A percentile compares a stretch with the other conserved stretches of the same genome.
Evolutionary conservation across 2,113 vertebrate species (phyloP).

Genomic region (Ailuropoda melanoleuca): DNA sequence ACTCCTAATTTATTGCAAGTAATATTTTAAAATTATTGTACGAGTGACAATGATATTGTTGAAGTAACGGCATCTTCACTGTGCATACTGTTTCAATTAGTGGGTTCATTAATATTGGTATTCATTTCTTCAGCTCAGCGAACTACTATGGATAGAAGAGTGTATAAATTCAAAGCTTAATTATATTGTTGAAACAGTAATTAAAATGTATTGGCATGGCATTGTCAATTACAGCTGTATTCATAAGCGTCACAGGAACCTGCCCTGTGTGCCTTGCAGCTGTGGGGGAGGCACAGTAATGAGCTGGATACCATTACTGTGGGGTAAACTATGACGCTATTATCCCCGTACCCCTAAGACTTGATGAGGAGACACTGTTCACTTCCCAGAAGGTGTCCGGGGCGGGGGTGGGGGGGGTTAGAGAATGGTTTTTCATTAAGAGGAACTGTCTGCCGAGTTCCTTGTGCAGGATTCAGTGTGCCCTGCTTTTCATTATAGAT

Average conservation of each 20-base stretch:
- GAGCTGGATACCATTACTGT: background rate
- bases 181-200: slow-evolving; percentile 82
- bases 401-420: background rate
- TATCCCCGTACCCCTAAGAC: background rate
- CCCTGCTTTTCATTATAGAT: background rate
- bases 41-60: background rate
- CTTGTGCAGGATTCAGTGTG: rapidly evolving
- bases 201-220: slow-evolving; percentile 81
- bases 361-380: background rate
- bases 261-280: background rate
- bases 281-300: background rate
- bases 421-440: background rate
- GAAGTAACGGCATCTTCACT: slow-evolving; percentile 70
- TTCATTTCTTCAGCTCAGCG: slow-evolving; percentile 78
- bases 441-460: background rate
- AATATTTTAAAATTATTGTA: slow-evolving; percentile 34
- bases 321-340: background rate
- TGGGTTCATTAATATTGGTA: slow-evolving; percentile 78
- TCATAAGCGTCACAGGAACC: slow-evolving; percentile 61
- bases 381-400: background rate
- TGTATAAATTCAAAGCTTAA: slow-evolving; percentile 81
- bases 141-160: slow-evolving; percentile 65
- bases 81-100: slow-evolving; percentile 79
- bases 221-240: slow-evolving; percentile 79
- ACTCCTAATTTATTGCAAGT: slow-evolving; percentile 20